Evolutionary conservation across 2,888 invertebrate genomes (phyloP), one percentile per base, ranked within the genome.

Genomic region (Drosophila planitibia): DNA sequence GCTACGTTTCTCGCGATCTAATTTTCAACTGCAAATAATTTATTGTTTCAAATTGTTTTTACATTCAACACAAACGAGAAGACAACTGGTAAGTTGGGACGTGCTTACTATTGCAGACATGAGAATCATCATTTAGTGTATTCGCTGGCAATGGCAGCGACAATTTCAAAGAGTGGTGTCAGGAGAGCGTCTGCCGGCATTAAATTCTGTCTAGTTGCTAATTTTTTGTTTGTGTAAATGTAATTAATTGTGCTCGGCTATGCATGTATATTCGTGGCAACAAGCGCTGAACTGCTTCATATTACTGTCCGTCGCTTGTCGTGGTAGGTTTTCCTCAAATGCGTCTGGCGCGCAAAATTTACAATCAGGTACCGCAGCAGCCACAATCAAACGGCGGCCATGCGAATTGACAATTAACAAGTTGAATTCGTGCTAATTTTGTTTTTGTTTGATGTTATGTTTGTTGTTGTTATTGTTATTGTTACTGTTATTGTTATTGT

Each of bases 101-200:
- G 4, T n/a, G n/a, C 14, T n/a, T 14, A 7, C n/a, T 25, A 3
- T 3, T 57, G n/a, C 28, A 30, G 25, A 14, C 16, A 55, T 28
- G 12, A 28, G 7, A 19, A 57, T 39, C n/a, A 7, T 9, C 9
- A 30, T 9, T 28, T 57, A 39, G n/a, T n/a, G 9, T 39, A 39
- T 39, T 35, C 7, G 35, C 30, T 28, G 16, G 4, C 49, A 65
- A 22, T 16, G 33, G 41, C 41, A 25, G 16, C 30, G 28, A 19
- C 9, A 32, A 54, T 7, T 69, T 28, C 9, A 9, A 25, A 68
- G 16, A 25, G 28, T 49, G 55, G 51, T 44, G 37, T 60, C 52
- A 30, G n/a, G 25, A 49, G 16, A 64, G 57, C 60, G 70, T 49
- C 70, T 62, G 60, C 81, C 78, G 78, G 78, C 81, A 74, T 67